These are phyloP conservation scores for Thyatira batis DNA, from an alignment of 2,888 invertebrate genomes.

Conservation along the genomic window DNA sequence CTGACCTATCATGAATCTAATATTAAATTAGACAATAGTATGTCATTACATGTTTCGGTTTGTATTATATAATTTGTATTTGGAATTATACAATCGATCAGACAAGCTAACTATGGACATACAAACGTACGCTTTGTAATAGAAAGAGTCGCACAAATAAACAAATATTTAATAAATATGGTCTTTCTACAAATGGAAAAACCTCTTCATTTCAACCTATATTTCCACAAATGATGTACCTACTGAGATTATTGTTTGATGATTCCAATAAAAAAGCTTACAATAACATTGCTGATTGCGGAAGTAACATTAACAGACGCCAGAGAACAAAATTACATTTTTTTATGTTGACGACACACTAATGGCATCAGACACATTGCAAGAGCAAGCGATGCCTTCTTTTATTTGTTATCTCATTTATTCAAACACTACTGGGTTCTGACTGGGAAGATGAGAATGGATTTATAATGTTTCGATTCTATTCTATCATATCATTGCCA, in stretches of 20 bases:
- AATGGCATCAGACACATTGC: background rate
- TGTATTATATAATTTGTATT: too few species aligned
- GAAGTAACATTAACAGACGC: background rate
- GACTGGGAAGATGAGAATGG: background rate
- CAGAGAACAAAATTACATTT: background rate
- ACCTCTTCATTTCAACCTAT: too few species aligned
- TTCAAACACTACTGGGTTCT: background rate
- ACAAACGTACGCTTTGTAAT: too few species aligned
- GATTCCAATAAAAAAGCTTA: background rate
- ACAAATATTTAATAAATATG: too few species aligned
- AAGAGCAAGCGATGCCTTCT: background rate
- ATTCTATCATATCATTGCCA: background rate
- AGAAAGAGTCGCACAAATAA: too few species aligned
- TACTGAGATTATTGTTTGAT: background rate
- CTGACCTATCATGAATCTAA: too few species aligned
- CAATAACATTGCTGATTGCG: background rate
- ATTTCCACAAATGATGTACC: background rate
- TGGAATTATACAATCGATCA: too few species aligned
- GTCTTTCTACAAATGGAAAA: too few species aligned
- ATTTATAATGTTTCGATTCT: background rate
- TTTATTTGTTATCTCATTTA: background rate
- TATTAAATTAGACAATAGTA: too few species aligned
- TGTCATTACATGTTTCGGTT: too few species aligned
- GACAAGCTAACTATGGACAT: too few species aligned
- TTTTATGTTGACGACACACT: background rate